Conservation (phyloP, 2,888 invertebrate genomes). For the Invenusta paracnida region DNA sequence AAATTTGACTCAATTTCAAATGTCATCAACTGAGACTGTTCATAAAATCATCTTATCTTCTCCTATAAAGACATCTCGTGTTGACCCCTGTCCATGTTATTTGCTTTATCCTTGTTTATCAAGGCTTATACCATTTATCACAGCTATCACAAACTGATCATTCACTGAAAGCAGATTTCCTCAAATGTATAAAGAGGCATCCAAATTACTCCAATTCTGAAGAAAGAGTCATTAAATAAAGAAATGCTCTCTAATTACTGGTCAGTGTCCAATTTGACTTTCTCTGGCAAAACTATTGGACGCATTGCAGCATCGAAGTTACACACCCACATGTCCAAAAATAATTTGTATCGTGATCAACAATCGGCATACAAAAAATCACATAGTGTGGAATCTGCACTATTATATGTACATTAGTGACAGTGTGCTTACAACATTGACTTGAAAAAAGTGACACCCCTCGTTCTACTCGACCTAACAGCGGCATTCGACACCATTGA, state of each 20-base stretch:
- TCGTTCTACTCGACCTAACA: not conserved
- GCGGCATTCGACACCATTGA: not conserved
- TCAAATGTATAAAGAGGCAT: not conserved
- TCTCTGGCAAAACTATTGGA: not conserved
- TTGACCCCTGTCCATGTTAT: not conserved
- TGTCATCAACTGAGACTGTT: not conserved
- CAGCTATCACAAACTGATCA: not conserved
- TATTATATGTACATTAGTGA: not conserved
- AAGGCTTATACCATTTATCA: not conserved
- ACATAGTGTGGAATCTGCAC: not conserved
- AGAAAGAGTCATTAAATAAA: not conserved
- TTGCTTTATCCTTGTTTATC: not conserved
- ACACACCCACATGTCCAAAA: not conserved
- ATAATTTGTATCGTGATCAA: not conserved
- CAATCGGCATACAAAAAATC: not conserved
- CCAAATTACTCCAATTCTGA: not conserved
- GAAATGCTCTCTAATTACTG: not conserved
- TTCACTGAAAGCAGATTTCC: not conserved
- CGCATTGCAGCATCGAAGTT: not conserved
- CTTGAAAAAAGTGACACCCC: not conserved
- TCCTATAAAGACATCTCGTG: not conserved
- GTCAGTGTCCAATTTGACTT: not conserved
- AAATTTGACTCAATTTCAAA: not conserved
- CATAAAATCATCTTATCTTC: not conserved
- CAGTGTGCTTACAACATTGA: not conserved